Evolutionary conservation across 2,113 vertebrate species (phyloP), one percentile per base, ranked within the genome.

Genomic region (Spea bombifrons): DNA sequence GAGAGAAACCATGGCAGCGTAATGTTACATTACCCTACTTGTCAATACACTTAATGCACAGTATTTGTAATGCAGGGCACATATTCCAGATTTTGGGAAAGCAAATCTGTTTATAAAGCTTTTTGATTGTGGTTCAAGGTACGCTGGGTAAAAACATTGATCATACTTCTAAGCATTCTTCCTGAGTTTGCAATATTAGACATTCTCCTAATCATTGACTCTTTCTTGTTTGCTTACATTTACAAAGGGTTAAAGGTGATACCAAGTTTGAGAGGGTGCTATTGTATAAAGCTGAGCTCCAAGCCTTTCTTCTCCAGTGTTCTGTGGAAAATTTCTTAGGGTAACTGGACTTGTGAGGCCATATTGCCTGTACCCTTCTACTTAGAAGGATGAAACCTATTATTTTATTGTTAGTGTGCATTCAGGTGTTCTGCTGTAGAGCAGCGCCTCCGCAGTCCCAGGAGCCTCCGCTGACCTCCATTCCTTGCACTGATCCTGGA

Each of bases 151-250:
- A 57, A 69, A 12, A 30, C 44, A 76, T 76, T 69, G 52, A 69
- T 76, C 4, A 47, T 61, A 16, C 45, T 45, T 10, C 69, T 76
- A 76, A 76, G 66, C n/a, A 68, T 76, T 70, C 52, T 59, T 61
- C 8, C 53, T 76, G 43, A 70, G 43, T 61, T 69, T 55, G 75
- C 75, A 50, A 10, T 48, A 48, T 76, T 70, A 13, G 65, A 61
- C 43, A 61, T 69, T 69, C 4, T 71, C 79, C 71, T 85, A 88
- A 90, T 83, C 76, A 86, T 82, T 90, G 78, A 89, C 81, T 81
- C 66, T 9, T 4, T 79, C 3, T 80, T 81, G 70, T 63, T 17
- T 67, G 6, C 84, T 78, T 45, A 59, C 8, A 5, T 7, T 50
- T 76, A n/a, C 71, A 66, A 10, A 74, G 66, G 85, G 83, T 84